Evolutionary conservation across 2,113 vertebrate genomes (phyloP).

Genomic region (Butastur rufipennis): DNA sequence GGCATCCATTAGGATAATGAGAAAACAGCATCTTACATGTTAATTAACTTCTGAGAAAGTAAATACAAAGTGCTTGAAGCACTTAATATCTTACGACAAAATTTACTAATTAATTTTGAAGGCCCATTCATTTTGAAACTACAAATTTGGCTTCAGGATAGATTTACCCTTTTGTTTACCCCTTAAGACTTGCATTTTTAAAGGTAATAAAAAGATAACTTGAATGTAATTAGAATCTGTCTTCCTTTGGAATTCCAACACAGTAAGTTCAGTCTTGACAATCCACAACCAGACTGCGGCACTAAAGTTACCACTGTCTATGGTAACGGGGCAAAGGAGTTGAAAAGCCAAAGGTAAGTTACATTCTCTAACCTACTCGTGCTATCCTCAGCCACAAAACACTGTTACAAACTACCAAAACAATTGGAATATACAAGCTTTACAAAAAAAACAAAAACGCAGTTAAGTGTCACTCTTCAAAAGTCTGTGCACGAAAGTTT

Average conservation of each 20-base stretch:
- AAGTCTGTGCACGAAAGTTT: background rate
- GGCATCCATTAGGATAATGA: background rate
- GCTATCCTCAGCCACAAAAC: background rate
- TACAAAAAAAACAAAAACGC: constrained; percentile 30
- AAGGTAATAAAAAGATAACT: background rate
- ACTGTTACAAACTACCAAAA: background rate
- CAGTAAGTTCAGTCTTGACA: background rate
- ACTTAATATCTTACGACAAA: background rate
- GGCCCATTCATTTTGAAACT: background rate
- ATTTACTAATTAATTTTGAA: background rate
- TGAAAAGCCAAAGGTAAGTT: background rate
- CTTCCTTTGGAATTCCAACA: background rate
- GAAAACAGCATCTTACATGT: background rate
- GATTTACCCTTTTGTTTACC: background rate
- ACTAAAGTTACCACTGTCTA: no score
- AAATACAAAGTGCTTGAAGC: background rate
- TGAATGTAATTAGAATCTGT: background rate
- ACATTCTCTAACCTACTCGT: background rate
- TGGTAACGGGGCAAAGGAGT: background rate
- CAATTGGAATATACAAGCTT: background rate
- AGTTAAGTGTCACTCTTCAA: background rate
- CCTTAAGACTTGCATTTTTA: background rate
- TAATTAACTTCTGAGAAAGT: background rate
- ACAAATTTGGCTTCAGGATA: background rate
- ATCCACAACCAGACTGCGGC: background rate